Conservation (phyloP, 2,888 invertebrate species). For the Drosophila maculinotata region DNA sequence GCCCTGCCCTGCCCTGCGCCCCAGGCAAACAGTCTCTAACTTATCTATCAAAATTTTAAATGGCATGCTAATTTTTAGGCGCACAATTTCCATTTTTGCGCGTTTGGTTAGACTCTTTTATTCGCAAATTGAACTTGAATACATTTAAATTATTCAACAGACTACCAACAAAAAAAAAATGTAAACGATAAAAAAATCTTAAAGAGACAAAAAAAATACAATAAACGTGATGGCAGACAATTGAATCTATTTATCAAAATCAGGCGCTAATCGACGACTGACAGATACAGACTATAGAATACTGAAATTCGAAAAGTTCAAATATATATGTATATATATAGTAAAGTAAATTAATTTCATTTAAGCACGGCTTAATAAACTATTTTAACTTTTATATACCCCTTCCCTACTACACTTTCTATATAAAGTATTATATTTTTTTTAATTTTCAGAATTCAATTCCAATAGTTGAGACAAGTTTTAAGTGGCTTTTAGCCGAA, state of each 20-base stretch:
- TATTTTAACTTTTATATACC: no score
- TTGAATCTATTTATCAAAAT: constrained; percentile 53
- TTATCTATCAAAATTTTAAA: constrained; percentile 17
- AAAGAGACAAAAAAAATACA: not conserved
- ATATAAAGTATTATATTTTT: no score
- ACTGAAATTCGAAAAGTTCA: constrained; percentile 3
- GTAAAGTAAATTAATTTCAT: no score
- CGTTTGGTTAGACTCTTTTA: constrained; percentile 12
- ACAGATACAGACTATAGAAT: constrained; percentile 11
- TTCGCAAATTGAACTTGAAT: constrained; percentile 37
- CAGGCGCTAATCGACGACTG: constrained; percentile 33
- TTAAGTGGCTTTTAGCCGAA: not conserved
- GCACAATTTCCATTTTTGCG: constrained; percentile 2
- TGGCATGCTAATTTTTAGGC: constrained; percentile 28
- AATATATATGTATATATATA: not conserved
- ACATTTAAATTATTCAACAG: constrained; percentile 49
- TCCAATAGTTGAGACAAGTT: no score
- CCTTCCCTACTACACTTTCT: no score
- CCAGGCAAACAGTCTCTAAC: constrained; percentile 5
- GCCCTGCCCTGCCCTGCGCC: constrained; percentile 8
- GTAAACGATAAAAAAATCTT: not conserved
- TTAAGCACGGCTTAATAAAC: no score
- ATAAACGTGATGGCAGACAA: constrained; percentile 24
- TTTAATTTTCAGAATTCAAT: no score
- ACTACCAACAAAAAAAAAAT: not conserved